Base-by-base conservation (phyloP, 2,888 invertebrate species). In the Lordiphosa andalusiaca region DNA sequence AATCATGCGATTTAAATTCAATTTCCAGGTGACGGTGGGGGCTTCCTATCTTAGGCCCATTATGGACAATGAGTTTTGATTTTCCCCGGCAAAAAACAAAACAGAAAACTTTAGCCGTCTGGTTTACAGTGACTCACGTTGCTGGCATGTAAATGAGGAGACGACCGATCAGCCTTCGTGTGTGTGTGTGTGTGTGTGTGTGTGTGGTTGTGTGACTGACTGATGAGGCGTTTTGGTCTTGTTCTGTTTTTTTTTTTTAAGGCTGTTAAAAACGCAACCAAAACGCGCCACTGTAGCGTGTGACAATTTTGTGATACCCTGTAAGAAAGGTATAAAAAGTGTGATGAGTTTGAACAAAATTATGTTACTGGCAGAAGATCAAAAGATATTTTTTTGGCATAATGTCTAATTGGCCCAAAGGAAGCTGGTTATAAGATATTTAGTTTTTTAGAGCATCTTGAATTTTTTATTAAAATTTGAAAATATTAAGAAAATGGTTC, bases 141-240 rank as follows among this genome's bases (percentile, higher is more conserved):
- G 58, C 50, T 19, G 84, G 82, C 69, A 84, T 84, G 78, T 82
- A 78, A 84, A 84, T 84, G 72, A 78, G 46, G 38, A 53, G 41
- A 53, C 48, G 48, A 30, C 42, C 35, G 46, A 50, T 60, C 61
- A 37, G 19, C 61, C 36, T 50, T 52, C 39, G n/a, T 53, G 7
- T 38, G 30, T 53, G 48, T 55, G 48, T 35, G 41, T 53, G 48
- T 55, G 48, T 35, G 41, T 67, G 53, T 66, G 55, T 41, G 40
- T 44, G 38, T 35, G 13, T 30, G 39, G 5, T 19, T 33, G 19
- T n/a, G 41, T 25, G 36, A 71, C 64, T 60, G 42, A 30, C 30
- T 30, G 30, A 30, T 30, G 30, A 10, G 30, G 9, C 30, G 30
- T 10, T 30, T 30, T 30, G 30, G 30, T 30, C 30, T 30, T 30